Evolutionary conservation across 2,797 vertebrate genomes (phyloP), one percentile per base, ranked within the genome.

Genomic region (Acropternis orthonyx): DNA sequence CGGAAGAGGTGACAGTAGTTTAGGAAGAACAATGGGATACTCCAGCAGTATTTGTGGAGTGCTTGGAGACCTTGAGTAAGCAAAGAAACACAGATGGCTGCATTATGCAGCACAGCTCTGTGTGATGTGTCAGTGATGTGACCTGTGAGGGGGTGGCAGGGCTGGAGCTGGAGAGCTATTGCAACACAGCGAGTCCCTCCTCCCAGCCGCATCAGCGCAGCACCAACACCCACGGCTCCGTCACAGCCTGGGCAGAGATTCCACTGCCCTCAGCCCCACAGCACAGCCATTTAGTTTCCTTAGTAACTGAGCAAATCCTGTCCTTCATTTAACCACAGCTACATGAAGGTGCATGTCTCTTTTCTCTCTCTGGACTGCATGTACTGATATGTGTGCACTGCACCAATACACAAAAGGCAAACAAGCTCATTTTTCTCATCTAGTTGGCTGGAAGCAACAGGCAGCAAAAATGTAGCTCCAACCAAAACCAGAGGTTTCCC

Each of bases 101-200:
- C 4, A 2, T 66, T 68, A 78, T 1, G 10, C 58, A 87, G 81
- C 65, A 36, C 32, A n/a, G 65, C 37, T 27, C 52, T 0, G 3
- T n/a, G 54, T 7, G 46, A 73, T 48, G 86, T 48, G 71, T 81
- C 82, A 73, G 75, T 5, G 79, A 51, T 69, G 63, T 55, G 78
- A 82, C 49, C 67, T 26, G 68, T 41, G 85, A 96, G 88, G 81
- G 91, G 81, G 75, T 93, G 87, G 75, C 67, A 74, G 68, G 49
- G 81, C 72, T 77, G 68, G 76, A 76, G 81, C 58, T 80, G 78
- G 16, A 69, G 66, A 86, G 23, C n/a, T 89, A 6, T 79, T 92
- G 87, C 85, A 85, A 91, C 63, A 71, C 0, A 1, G n/a, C 1
- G 1, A 55, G 61, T 69, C 87, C 72, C 61, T 79, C 37, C 72